A percentile compares a stretch with the other conserved stretches of the same genome.
Evolutionary conservation across 2,113 vertebrate genomes (phyloP).

Genomic region (Conger conger): DNA sequence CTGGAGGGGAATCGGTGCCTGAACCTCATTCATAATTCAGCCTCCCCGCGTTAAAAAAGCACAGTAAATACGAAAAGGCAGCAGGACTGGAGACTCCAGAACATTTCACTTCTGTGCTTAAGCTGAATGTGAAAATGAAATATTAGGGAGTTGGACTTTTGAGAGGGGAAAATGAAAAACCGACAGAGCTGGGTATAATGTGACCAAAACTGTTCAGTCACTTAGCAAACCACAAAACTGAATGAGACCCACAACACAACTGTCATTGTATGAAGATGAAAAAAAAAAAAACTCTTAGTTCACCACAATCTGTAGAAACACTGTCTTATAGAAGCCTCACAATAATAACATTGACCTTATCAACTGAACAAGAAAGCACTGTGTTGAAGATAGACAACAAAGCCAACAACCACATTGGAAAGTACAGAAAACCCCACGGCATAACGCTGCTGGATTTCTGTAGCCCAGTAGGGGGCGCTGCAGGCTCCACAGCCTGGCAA

Average conservation of each 20-base stretch:
- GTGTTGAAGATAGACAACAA: neutral
- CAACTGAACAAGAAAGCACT: neutral
- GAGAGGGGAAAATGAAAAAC: conserved; percentile 5
- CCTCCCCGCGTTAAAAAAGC: neutral
- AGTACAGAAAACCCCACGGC: neutral
- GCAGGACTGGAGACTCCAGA: conserved; percentile 3
- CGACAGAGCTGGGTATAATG: neutral
- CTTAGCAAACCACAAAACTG: neutral
- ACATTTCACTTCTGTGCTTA: neutral
- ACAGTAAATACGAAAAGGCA: neutral
- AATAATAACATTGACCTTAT: neutral
- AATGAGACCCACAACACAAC: neutral
- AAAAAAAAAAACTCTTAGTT: neutral
- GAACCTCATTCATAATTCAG: conserved; percentile 14
- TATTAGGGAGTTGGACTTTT: neutral
- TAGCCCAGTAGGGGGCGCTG: conserved; percentile 19
- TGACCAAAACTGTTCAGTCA: neutral
- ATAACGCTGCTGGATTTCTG: neutral
- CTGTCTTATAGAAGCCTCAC: neutral
- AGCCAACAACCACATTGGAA: neutral
- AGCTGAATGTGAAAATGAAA: neutral
- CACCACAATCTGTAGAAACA: neutral
- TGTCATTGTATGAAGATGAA: neutral
- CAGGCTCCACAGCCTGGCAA: neutral
- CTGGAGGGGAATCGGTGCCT: neutral